These are phyloP conservation scores for Caenorhabditis sp. DNA, from an alignment of 2,888 invertebrate genomes.

Conservation along the genomic window DNA sequence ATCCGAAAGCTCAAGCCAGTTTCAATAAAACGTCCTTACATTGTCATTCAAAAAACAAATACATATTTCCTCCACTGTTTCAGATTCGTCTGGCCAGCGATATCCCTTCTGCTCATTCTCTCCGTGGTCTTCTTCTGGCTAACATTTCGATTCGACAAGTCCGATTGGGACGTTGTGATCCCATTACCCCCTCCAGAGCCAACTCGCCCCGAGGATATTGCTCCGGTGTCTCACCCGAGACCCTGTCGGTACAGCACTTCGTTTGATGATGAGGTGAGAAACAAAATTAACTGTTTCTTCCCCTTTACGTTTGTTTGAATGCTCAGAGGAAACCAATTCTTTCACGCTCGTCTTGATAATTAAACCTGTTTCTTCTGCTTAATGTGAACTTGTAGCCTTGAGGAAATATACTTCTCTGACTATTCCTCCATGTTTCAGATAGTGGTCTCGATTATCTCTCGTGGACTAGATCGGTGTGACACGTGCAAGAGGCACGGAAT, in stretches of 20 bases:
- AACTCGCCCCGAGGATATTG: conserved; percentile 45
- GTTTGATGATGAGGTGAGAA: conserved; percentile 53
- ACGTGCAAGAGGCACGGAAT: conserved; percentile 63
- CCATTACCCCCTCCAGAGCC: conserved; percentile 17
- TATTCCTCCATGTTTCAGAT: too few species aligned
- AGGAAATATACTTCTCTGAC: too few species aligned
- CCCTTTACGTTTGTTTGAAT: too few species aligned
- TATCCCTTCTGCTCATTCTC: conserved; percentile 29
- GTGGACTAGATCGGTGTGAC: conserved; percentile 62
- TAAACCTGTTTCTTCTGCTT: too few species aligned
- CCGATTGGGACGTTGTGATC: conserved; percentile 44
- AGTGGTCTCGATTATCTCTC: conserved; percentile 53
- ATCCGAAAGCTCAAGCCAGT: too few species aligned
- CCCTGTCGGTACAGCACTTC: conserved; percentile 50
- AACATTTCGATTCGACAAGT: conserved; percentile 46
- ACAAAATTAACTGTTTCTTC: background rate
- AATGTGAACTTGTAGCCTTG: too few species aligned
- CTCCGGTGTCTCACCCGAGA: conserved; percentile 62
- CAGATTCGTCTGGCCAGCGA: conserved; percentile 47
- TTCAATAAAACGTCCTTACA: too few species aligned
- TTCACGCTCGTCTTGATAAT: too few species aligned
- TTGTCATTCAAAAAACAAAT: background rate
- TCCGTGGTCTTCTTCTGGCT: conserved; percentile 38
- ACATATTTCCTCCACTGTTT: background rate
- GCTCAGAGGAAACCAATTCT: too few species aligned